These are phyloP conservation scores for Anarsia innoxiella DNA, from an alignment of 2,888 invertebrate genomes.

Conservation along the genomic window DNA sequence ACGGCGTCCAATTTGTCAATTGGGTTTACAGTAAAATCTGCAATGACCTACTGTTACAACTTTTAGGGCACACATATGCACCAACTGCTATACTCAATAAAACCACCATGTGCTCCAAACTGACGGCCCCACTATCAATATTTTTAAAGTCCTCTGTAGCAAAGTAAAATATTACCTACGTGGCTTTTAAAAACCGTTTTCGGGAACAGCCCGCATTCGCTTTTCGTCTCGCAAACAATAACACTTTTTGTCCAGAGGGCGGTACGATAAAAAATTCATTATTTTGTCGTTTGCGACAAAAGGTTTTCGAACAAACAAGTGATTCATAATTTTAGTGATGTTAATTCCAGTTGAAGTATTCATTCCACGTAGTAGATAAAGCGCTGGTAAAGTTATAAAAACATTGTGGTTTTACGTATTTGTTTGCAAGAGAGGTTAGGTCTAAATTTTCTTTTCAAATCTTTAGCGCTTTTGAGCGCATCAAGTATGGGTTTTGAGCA, in stretches of 20 bases:
- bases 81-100: conserved; percentile 21
- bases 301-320: conserved; percentile 15
- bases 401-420: too few relatives aligned
- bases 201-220: conserved; percentile 31
- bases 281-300: conserved; percentile 22
- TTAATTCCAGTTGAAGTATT: too few relatives aligned
- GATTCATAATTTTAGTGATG: conserved; percentile 13
- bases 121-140: conserved; percentile 27
- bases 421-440: background rate
- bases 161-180: conserved; percentile 24
- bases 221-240: conserved; percentile 33
- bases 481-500: too few relatives aligned
- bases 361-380: too few relatives aligned
- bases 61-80: conserved; percentile 7
- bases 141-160: conserved; percentile 29
- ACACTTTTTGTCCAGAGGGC: conserved; percentile 23
- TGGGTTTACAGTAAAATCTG: background rate
- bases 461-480: too few relatives aligned
- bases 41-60: background rate
- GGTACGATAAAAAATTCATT: conserved; percentile 22
- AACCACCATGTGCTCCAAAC: conserved; percentile 19
- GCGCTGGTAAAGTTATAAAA: too few relatives aligned
- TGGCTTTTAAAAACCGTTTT: conserved; percentile 27
- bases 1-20: background rate
- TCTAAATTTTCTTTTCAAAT: background rate